These are phyloP conservation scores for Melanotaenia duboulayi DNA, from an alignment of 2,113 vertebrate genomes.

Conservation along the genomic window DNA sequence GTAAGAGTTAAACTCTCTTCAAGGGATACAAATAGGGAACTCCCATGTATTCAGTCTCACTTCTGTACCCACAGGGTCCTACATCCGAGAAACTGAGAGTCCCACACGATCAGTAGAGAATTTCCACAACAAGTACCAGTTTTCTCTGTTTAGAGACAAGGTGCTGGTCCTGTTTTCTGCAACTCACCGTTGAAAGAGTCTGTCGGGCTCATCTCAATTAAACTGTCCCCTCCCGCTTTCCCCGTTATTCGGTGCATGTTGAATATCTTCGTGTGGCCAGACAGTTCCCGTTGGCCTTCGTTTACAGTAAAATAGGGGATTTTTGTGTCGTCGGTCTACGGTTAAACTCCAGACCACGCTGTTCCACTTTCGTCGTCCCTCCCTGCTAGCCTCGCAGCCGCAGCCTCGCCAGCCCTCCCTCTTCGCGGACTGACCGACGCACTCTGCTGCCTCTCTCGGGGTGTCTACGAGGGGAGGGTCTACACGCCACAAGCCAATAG, in stretches of 20 bases:
- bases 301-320: not conserved
- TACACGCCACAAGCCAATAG: conserved; percentile 35
- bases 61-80: too few species aligned
- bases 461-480: conserved; percentile 49
- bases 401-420: conserved; percentile 1
- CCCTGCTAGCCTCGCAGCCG: not conserved
- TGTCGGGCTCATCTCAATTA: conserved; percentile 82
- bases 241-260: conserved; percentile 75
- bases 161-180: not conserved
- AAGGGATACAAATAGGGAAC: not conserved
- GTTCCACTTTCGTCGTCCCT: not conserved
- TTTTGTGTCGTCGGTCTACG: not conserved
- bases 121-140: not conserved
- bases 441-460: conserved; percentile 35
- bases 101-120: too few species aligned
- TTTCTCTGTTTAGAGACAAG: not conserved
- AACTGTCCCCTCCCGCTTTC: conserved; percentile 61
- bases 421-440: conserved; percentile 36
- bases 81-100: not conserved
- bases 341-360: not conserved
- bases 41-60: not conserved
- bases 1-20: not conserved
- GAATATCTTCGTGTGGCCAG: not conserved
- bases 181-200: conserved; percentile 74
- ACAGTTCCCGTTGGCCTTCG: not conserved